Base-by-base conservation (phyloP, 2,113 vertebrate genomes). In the Mirza zaza region DNA sequence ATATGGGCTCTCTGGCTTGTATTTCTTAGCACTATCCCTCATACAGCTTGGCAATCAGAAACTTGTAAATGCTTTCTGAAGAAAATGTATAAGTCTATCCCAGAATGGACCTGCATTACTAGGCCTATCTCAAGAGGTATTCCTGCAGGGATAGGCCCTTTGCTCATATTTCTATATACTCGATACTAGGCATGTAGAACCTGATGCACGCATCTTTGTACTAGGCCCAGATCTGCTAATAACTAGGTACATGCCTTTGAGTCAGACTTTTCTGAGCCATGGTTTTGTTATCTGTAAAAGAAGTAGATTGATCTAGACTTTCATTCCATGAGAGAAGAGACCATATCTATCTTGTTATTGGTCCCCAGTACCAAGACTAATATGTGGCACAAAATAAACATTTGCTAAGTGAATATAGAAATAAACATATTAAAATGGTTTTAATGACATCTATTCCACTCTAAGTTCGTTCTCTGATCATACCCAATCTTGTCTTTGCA, bases 271-370 rank as follows among this genome's bases (percentile, higher is more conserved):
- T 67, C 73, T 45, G 23, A 63, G 67, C 27, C 48, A 29, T 34
- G 81, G 59, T 82, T 90, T 92, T 91, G 20, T 75, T 71, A 87
- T 20, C 23, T 90, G 59, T 71, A 92, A 96, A 95, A 86, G 73
- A 67, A 73, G 17, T 32, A 23, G 52, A n/a, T 25, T 86, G n/a
- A 77, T 34, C 5, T 77, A 61, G 76, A 23, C 27, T 94, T 94
- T 84, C 90, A 83, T 90, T 87, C 75, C 36, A 34, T 34, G 15
- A 89, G 3, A 42, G 34, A 4, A 87, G 55, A 93, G 85, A 36
- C 23, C 39, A 39, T 36, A 20, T 39, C 39, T 87, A 88, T 15
- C 29, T 91, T 48, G 0, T 55, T 79, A 57, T 81, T 6, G 6
- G 65, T 68, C 42, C 32, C 10, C 14, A 27, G 29, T 21, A 73